Conservation (phyloP, 2,888 invertebrate species). For the Uloborus plumipes region DNA sequence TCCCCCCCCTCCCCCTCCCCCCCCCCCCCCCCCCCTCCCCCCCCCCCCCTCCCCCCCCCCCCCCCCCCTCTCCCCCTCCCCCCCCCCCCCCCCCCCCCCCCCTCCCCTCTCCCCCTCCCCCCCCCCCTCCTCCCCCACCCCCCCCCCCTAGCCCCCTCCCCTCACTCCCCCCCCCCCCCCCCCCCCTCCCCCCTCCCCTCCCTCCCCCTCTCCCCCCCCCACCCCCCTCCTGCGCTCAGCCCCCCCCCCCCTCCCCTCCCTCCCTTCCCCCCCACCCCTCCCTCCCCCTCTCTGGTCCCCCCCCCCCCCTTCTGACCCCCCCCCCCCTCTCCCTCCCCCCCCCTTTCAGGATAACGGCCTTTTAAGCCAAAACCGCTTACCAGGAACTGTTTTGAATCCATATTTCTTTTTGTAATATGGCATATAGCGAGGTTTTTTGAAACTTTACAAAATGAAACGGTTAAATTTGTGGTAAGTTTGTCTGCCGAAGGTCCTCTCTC, state of each 20-base stretch:
- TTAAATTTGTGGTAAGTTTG: too few relatives aligned
- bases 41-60: neutral
- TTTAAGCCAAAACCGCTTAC: too few relatives aligned
- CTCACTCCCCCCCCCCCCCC: neutral
- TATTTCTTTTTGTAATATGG: too few relatives aligned
- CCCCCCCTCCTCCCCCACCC: conserved; percentile 8
- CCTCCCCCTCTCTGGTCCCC: neutral
- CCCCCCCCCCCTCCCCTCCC: conserved; percentile 3
- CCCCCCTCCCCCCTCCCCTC: neutral
- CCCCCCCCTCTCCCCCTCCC: neutral
- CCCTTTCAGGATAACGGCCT: too few relatives aligned
- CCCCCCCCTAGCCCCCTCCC: too few relatives aligned
- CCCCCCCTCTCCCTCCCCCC: neutral
- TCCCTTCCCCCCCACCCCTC: neutral
- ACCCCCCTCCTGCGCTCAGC: neutral
- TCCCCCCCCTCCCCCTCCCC: neutral
- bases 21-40: neutral
- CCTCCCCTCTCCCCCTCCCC: neutral
- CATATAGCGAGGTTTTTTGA: too few relatives aligned
- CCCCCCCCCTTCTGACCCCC: too few relatives aligned
- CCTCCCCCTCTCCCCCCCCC: neutral
- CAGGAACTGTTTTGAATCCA: too few relatives aligned
- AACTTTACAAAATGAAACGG: too few relatives aligned
- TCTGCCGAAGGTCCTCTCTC: too few relatives aligned
- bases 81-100: conserved; percentile 3